phyloP scores from a whole-genome alignment of 2,888 invertebrate species.

The Caenorhabditis imperialis region DNA sequence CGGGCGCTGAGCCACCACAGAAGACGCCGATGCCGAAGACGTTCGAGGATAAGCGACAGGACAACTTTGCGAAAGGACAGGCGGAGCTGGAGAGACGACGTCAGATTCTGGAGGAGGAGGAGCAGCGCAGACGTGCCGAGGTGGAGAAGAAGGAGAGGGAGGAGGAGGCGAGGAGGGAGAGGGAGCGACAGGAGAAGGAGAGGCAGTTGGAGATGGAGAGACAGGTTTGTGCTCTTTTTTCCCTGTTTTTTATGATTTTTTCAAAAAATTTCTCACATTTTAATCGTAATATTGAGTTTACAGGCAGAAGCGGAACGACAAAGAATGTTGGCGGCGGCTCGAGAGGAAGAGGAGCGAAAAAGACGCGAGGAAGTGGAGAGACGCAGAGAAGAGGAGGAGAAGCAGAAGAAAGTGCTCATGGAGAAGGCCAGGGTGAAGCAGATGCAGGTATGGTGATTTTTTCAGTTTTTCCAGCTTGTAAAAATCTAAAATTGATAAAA shows the following conservation, averaged over 20 bases:
- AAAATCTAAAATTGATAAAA: no score
- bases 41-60: constrained; percentile 93
- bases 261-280: no score
- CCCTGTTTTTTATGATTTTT: no score
- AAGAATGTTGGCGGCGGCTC: constrained; percentile 32
- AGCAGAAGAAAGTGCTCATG: constrained; percentile 96
- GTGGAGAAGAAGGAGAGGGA: constrained; percentile 83
- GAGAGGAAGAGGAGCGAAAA: constrained; percentile 89
- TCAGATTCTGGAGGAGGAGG: constrained; percentile 88
- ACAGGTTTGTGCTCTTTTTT: no score
- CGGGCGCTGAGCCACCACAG: constrained; percentile 70
- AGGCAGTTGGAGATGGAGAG: constrained; percentile 69
- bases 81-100: constrained; percentile 93
- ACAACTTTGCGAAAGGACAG: constrained; percentile 97
- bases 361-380: constrained; percentile 78
- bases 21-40: constrained; percentile 70
- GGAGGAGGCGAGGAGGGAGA: constrained; percentile 90
- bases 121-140: constrained; percentile 81
- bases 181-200: constrained; percentile 82
- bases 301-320: constrained; percentile 53
- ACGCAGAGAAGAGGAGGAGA: constrained; percentile 89
- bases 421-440: constrained; percentile 92
- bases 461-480: no score
- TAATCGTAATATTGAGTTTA: no score
- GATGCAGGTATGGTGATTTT: constrained; percentile 84